phyloP scores from a whole-genome alignment of 1,140 invertebrate species.

The Sipha flava region DNA sequence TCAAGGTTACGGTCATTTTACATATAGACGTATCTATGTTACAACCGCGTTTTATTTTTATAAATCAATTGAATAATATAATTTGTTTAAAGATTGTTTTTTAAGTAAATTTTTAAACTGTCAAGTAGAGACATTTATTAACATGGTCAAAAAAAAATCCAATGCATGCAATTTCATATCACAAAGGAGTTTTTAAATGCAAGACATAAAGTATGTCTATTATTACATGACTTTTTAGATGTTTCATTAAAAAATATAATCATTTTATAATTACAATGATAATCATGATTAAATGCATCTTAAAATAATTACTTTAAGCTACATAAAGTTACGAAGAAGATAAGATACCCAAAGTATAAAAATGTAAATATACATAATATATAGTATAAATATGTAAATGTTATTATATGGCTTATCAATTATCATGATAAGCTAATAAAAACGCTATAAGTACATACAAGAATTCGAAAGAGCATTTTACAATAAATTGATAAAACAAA shows the following conservation, averaged over 20 bases:
- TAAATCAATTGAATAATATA: neutral
- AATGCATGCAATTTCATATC: neutral
- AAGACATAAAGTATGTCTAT: neutral
- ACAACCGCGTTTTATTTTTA: neutral
- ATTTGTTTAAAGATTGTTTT: too few relatives aligned
- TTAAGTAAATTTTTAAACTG: neutral
- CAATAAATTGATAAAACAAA: neutral
- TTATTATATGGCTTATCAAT: neutral
- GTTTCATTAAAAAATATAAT: neutral
- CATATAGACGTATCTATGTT: neutral
- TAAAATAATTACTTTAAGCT: neutral
- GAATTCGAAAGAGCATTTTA: neutral
- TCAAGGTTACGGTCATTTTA: conserved; percentile 12
- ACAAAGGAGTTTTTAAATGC: neutral
- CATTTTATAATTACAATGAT: neutral
- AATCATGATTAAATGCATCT: neutral
- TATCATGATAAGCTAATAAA: neutral
- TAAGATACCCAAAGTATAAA: neutral
- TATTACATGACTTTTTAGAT: neutral
- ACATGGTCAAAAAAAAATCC: too few relatives aligned
- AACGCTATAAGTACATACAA: neutral
- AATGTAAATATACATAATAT: neutral
- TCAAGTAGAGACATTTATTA: neutral
- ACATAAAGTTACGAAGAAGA: neutral
- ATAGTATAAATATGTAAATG: neutral